Base-by-base conservation (phyloP, 2,797 vertebrate genomes). In the Pteronotus mesoamericanus region DNA sequence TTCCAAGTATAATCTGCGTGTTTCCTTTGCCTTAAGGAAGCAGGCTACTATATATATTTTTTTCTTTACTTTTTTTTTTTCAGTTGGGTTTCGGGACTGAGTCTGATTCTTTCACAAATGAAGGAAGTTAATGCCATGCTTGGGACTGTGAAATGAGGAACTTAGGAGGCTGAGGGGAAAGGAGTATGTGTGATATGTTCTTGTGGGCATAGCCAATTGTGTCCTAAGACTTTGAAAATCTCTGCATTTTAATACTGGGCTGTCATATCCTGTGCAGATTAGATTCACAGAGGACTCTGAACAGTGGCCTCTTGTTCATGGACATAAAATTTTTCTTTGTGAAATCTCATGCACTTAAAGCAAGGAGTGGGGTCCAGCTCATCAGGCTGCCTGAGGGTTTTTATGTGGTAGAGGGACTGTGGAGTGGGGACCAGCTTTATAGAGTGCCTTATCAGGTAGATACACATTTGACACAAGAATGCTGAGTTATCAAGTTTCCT, bases 401-500 rank as follows among this genome's bases (percentile, higher is more conserved):
- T 98, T 91, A 95, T 94, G 88, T 78, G 46, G 66, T 22, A 22
- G 84, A 94, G 75, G 91, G 82, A 97, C 61, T 93, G 79, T 59
- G 71, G 39, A 5, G n/a, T 42, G 84, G 79, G 79, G 94, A 42
- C 68, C 72, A 74, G 51, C 93, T 98, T 98, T 98, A 98, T 97
- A 95, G 96, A 98, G 92, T 96, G 71, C 94, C 75, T 96, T 97
- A 96, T 98, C 46, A 93, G 96, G 96, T 97, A 97, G 96, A 97
- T 96, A 96, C 86, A 95, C 86, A 96, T 97, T 97, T 98, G 97
- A 98, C 97, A 97, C 8, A 9, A 97, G 96, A 92, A 66, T 0
- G 74, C 98, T 98, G 96, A 98, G 97, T 97, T 98, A 98, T 98
- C 98, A 98, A 59, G 95, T 98, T 98, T 95, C 97, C 86, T 98